Percentiles rank a stretch among this genome's conserved stretches.
Evolutionary conservation across 2,113 vertebrate species (phyloP).

Genomic region (Pan troglodytes): DNA sequence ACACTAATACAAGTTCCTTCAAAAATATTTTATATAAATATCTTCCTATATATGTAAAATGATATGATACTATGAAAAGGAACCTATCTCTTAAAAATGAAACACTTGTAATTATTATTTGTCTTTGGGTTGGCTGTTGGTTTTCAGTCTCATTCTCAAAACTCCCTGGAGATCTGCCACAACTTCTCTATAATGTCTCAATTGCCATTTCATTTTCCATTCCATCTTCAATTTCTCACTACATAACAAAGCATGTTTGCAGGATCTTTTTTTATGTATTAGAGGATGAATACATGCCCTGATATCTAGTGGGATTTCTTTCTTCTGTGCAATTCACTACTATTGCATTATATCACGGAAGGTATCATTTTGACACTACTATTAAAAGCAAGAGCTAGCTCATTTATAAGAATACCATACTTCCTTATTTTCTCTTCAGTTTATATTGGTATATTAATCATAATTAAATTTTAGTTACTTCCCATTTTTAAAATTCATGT

Average conservation of each 20-base stretch:
- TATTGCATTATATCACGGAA: background rate
- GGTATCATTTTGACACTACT: background rate
- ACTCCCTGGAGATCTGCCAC: background rate
- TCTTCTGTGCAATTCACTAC: background rate
- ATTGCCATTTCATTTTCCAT: background rate
- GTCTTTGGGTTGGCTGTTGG: background rate
- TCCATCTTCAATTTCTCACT: background rate
- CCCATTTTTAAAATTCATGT: background rate
- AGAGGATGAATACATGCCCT: background rate
- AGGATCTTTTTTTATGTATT: background rate
- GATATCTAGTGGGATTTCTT: background rate
- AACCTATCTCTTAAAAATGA: background rate
- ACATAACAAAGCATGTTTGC: background rate
- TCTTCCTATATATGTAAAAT: background rate
- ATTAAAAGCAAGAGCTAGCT: background rate
- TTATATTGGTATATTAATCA: background rate
- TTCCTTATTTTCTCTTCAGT: background rate
- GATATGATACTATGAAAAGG: background rate
- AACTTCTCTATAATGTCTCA: background rate
- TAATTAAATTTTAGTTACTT: conserved; percentile 35
- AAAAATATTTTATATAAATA: background rate
- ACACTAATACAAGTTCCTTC: background rate
- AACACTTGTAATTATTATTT: background rate
- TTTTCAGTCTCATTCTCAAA: background rate
- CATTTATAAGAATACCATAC: background rate